Evolutionary conservation across 2,888 invertebrate genomes (phyloP), one percentile per base, ranked within the genome.

Genomic region (Lordiphosa fenestrarum): DNA sequence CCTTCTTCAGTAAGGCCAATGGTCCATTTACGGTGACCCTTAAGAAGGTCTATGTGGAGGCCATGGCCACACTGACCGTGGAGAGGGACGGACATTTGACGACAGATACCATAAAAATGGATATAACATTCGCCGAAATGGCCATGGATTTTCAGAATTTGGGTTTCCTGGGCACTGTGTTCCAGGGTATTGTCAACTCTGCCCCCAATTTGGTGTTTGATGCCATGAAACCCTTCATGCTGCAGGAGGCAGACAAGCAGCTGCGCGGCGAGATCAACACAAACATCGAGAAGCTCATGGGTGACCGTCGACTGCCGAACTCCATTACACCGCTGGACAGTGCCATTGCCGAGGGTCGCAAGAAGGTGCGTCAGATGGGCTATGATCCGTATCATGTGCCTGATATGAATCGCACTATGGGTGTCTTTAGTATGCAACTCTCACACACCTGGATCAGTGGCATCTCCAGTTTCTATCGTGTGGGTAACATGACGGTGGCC

Each of bases 321-420:
- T 96, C 96, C 0, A 94, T 96, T 73, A 94, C 95, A 10, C 96
- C 96, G 0, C 90, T 96, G 58, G 96, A 97, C 85, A 94, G 95
- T 92, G 93, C 94, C 2, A 92, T 97, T 38, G 93, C 94, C 0
- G 94, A 95, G 82, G 92, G 92, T 0, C 91, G 96, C 7, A 93
- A 93, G 71, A 92, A 93, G 82, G 93, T 96, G 0, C 90, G 92
- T 1, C 87, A 90, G 19, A 86, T 88, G 75, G 89, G 93, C 2
- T 92, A 92, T 78, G 97, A 97, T 89, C 97, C 97, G 0, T 94
- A 93, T 71, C 91, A 91, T 84, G 87, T 96, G 7, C 92, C 93
- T 3, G 94, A 95, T 86, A 94, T 94, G 77, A 94, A 94, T 71
- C 93, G 93, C 58, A 93, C 92, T 0, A 92, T 92, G 39, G 95